Evolutionary conservation across 2,113 vertebrate genomes (phyloP), one percentile per base, ranked within the genome.

Genomic region (Okapia johnstoni): DNA sequence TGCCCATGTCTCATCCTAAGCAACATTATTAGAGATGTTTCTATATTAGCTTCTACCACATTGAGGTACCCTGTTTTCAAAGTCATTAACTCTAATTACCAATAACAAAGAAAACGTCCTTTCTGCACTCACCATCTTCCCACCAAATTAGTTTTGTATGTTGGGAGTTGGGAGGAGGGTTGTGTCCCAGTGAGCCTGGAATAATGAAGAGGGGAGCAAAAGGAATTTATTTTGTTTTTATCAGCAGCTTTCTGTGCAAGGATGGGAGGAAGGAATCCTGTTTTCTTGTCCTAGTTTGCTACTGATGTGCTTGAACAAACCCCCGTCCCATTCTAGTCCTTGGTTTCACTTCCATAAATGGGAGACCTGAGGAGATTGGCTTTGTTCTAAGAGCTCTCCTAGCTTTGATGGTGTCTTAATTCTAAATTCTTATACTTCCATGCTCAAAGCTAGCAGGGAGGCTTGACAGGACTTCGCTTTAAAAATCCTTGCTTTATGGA

Each of bases 1-100:
- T 95, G 92, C 76, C 33, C 43, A 0, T 85, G 26, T 96, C 84
- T 97, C 77, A 61, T 58, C 85, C 76, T 88, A 79, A 97, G 60
- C 54, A 96, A 92, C 58, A 36, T 93, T 83, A 85, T 94, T 94
- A 95, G 88, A n/a, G 88, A 89, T 95, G 77, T 97, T 96, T 95
- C 57, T 86, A 4, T 86, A 90, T 96, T 96, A 86, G 50, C 85
- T 83, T 94, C 70, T 90, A 76, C 48, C 28, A 88, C 12, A 36
- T n/a, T 54, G 60, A 81, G 25, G 46, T 95, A 57, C 90, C 90
- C 93, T 94, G 66, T 95, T 96, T 52, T 96, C 88, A 58, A 92
- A 97, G 79, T 88, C 90, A 97, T 97, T 97, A 96, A 55, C 85
- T 90, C 90, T 96, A 96, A 97, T 96, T 96, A 86, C 92, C 85